Evolutionary conservation across 2,113 vertebrate genomes (phyloP), one percentile per base, ranked within the genome.

Genomic region (Colossoma macropomum): DNA sequence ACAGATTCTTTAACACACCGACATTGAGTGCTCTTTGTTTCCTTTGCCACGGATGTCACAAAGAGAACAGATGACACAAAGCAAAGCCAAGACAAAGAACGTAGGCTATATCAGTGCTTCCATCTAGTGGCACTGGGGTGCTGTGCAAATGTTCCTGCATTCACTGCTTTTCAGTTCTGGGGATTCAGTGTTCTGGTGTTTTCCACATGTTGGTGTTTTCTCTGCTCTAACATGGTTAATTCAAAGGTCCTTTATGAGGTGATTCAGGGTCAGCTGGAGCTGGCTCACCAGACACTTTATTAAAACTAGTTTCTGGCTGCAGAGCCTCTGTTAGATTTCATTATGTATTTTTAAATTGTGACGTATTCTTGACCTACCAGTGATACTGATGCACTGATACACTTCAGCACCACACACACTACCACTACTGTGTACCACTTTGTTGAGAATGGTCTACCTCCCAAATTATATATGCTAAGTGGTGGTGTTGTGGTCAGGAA

Each of bases 121-220:
- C 85, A 86, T 84, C 85, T 86, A 81, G 78, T 60, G 85, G 85
- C 74, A 27, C 30, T 16, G 25, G n/a, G 1, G 34, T 28, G 71
- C 45, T 4, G 41, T 71, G 52, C 79, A 62, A 48, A 27, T 3
- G 9, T 12, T 59, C 34, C 1, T 41, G 34, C 23, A 41, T n/a
- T 5, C 1, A 32, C 1, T 8, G 13, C 27, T 66, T 66, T 66
- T 17, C 41, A 45, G 4, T 23, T 23, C 16, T 69, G 6, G 7
- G 23, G 56, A 59, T 59, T 59, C 56, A n/a, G 8, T 62, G 2
- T 5, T 56, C 23, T 56, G 19, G 1, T 62, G 10, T 5, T 56
- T 56, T 56, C 1, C 52, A 19, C 16, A 54, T 54, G 2, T 21
- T 54, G 17, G 17, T 4, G 17, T 54, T 54, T 54, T n/a, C 3